These are phyloP conservation scores for Sturmia bella DNA, from an alignment of 2,888 invertebrate genomes.

Conservation along the genomic window DNA sequence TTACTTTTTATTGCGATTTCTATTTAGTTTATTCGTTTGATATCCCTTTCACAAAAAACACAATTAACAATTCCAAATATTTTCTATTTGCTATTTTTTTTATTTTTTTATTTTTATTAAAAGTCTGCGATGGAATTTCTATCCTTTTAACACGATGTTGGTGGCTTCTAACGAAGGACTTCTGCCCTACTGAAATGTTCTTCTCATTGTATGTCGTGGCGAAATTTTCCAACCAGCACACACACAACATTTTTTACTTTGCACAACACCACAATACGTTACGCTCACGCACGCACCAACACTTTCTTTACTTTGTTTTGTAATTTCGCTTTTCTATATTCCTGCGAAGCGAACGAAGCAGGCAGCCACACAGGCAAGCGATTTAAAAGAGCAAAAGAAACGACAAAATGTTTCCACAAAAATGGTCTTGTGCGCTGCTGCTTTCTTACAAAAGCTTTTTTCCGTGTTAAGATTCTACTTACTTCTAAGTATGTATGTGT, in stretches of 20 bases:
- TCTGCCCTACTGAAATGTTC: slow-evolving; percentile 80
- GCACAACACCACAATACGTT: slow-evolving; percentile 45
- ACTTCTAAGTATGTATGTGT: slow-evolving; percentile 44
- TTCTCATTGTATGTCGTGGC: slow-evolving; percentile 65
- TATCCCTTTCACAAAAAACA: background rate
- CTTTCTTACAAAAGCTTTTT: background rate
- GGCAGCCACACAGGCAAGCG: too few relatives aligned
- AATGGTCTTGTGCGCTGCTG: background rate
- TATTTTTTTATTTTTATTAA: slow-evolving; percentile 33
- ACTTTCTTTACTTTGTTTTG: slow-evolving; percentile 13
- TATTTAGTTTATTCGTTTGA: slow-evolving; percentile 15
- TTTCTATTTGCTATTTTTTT: too few relatives aligned
- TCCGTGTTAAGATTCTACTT: slow-evolving; percentile 14
- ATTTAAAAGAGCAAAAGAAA: slow-evolving; percentile 6
- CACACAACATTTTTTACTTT: slow-evolving; percentile 60
- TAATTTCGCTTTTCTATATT: slow-evolving; percentile 5
- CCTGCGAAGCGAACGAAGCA: too few relatives aligned
- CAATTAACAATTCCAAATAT: slow-evolving; percentile 29
- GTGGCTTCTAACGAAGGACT: slow-evolving; percentile 82
- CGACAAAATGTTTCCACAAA: background rate
- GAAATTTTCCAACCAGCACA: slow-evolving; percentile 55
- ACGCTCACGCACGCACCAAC: slow-evolving; percentile 63
- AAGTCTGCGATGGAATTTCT: slow-evolving; percentile 36
- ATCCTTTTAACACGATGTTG: slow-evolving; percentile 74
- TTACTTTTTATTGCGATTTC: slow-evolving; percentile 33